These are phyloP conservation scores for Nycticebus coucang DNA, from an alignment of 2,113 vertebrate species.

Conservation along the genomic window DNA sequence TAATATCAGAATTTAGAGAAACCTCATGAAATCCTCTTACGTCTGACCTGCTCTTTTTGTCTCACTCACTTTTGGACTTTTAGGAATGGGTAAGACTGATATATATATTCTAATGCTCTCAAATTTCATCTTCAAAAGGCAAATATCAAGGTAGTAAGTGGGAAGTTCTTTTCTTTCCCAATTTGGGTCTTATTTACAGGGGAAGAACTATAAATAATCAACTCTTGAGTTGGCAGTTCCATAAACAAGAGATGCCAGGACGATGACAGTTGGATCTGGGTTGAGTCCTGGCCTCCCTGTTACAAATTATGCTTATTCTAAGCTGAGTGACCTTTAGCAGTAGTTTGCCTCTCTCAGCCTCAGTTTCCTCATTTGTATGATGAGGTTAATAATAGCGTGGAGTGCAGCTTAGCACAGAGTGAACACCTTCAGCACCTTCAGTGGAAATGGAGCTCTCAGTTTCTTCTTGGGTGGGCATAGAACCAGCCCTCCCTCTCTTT, in stretches of 20 bases:
- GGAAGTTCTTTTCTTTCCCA: background rate
- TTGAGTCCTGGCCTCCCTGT: background rate
- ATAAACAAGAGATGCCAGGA: background rate
- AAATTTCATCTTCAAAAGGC: slow-evolving; percentile 25
- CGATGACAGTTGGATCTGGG: background rate
- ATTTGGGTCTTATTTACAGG: slow-evolving; percentile 25
- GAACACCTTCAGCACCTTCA: background rate
- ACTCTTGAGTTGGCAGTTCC: background rate
- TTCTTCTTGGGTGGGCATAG: background rate
- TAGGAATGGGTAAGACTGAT: slow-evolving; percentile 28
- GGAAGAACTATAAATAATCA: slow-evolving; percentile 34
- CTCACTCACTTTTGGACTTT: background rate
- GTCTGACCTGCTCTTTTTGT: background rate
- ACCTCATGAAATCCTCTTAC: background rate
- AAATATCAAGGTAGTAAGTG: background rate
- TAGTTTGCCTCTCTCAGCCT: slow-evolving; percentile 28
- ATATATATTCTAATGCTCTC: background rate
- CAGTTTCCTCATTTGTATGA: slow-evolving; percentile 44
- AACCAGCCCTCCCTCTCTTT: background rate
- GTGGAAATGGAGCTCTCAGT: background rate
- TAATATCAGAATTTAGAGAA: slow-evolving; percentile 31
- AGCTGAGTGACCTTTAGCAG: slow-evolving; percentile 27
- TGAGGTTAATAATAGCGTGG: background rate
- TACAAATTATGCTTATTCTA: background rate
- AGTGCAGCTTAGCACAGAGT: background rate